These are phyloP conservation scores for Mormyrus lacerda DNA, from an alignment of 2,113 vertebrate genomes.

Conservation along the genomic window DNA sequence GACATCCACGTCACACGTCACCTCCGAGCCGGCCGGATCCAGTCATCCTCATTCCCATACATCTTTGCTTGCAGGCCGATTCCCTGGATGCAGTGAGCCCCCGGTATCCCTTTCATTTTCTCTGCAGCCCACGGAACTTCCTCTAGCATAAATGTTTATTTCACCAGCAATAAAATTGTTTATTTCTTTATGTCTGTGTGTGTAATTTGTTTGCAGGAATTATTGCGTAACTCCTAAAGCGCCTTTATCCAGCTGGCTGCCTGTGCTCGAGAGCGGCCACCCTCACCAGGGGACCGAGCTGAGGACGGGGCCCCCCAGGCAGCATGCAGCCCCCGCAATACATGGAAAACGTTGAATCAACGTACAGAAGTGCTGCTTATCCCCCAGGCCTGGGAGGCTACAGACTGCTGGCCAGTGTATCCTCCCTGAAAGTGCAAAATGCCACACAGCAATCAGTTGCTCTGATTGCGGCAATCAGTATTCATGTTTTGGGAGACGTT, in stretches of 20 bases:
- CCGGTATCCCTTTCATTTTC: not conserved
- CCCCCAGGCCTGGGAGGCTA: no score
- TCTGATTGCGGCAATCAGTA: constrained; percentile 1
- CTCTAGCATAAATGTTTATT: constrained; percentile 42
- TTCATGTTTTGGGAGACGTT: constrained; percentile 16
- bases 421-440: not conserved
- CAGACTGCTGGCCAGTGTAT: not conserved
- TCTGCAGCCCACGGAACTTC: not conserved
- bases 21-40: constrained; percentile 32
- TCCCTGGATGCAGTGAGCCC: not conserved
- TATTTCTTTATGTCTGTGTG: constrained; percentile 33
- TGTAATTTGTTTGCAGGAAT: constrained; percentile 36
- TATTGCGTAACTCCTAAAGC: constrained; percentile 28
- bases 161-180: constrained; percentile 35
- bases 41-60: constrained; percentile 6
- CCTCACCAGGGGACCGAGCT: no score
- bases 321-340: not conserved
- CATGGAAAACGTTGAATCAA: not conserved
- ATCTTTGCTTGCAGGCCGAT: constrained; percentile 4
- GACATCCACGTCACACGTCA: constrained; percentile 33
- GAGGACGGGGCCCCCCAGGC: not conserved
- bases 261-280: constrained; percentile 3
- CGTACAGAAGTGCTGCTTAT: no score
- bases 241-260: constrained; percentile 29
- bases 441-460: not conserved